phyloP scores from a whole-genome alignment of 2,797 vertebrate genomes.

The Carduelis carduelis region DNA sequence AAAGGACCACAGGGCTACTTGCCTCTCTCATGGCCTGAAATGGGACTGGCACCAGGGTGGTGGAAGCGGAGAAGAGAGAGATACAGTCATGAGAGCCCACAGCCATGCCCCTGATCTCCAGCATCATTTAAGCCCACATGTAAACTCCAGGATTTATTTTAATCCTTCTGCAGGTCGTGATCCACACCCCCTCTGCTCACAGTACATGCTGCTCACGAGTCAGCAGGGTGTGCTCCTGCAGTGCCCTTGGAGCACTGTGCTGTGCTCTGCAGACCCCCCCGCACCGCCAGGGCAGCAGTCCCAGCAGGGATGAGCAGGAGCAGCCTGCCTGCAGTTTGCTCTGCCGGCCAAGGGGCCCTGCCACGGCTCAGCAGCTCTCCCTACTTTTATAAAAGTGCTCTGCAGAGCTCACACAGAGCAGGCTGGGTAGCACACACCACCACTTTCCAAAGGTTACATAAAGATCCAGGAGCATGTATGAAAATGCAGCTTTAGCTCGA shows the following conservation, averaged over 20 bases:
- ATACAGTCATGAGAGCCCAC: background rate
- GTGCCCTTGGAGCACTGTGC: background rate
- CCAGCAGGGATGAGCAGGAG: background rate
- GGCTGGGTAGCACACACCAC: background rate
- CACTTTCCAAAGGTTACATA: background rate
- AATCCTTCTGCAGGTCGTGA: background rate
- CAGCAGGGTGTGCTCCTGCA: background rate
- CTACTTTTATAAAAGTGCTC: background rate
- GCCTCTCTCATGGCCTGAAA: background rate
- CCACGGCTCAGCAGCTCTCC: background rate
- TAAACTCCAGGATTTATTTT: background rate
- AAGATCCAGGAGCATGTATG: background rate
- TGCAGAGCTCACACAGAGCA: background rate
- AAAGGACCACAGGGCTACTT: background rate
- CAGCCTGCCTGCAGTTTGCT: background rate
- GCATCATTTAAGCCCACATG: background rate
- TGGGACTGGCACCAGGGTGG: fast-evolving
- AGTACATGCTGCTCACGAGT: background rate
- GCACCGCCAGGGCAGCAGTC: background rate
- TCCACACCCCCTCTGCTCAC: background rate
- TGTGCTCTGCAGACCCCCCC: background rate
- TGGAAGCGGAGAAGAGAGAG: background rate
- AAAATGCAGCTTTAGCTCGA: background rate
- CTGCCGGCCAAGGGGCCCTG: background rate
- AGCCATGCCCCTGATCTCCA: background rate